Evolutionary conservation across 2,797 vertebrate genomes (phyloP), one percentile per base, ranked within the genome.

Genomic region (Cyclopterus lumpus): DNA sequence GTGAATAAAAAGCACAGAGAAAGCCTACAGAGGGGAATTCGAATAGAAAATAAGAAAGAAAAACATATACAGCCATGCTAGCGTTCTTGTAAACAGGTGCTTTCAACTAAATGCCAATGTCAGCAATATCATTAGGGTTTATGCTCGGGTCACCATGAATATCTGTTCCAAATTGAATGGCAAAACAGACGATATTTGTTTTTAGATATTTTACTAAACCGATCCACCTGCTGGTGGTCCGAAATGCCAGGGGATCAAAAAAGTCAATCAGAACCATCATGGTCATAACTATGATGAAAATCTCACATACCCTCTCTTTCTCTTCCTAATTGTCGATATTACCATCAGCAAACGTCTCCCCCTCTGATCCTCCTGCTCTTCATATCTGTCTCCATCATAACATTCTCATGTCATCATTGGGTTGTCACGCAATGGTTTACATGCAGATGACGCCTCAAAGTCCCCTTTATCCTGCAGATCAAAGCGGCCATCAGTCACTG

Each of bases 391-490:
- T 58, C 26, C 34, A 51, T 76, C 65, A 59, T 82, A 66, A 69
- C 73, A 26, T 74, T 75, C 70, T 73, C 49, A 49, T 82, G 74
- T 82, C 70, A 73, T 84, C 74, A 77, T 48, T 6, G 20, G 15
- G 44, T 63, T 57, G 60, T 73, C 58, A 58, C 67, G 72, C 38
- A 2, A 18, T 3, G 6, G 53, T 54, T 48, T n/a, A 49, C 64
- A 57, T 83, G 66, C 81, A 85, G 75, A 86, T 71, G 15, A 20
- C 16, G 59, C 64, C 79, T 80, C 70, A 80, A 77, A 85, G 59
- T 85, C 82, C 77, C 84, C 76, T 88, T 82, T 78, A 80, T 89
- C 57, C 65, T 20, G 34, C 60, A 49, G 61, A 91, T 90, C 81
- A 91, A 90, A 93, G 85, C 75, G 67, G 51, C 46, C 73, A 49